Percentiles rank a stretch among this genome's conserved stretches.
These are phyloP conservation scores for Ischnus inquisitorius DNA, from an alignment of 2,888 invertebrate genomes.

Conservation along the genomic window DNA sequence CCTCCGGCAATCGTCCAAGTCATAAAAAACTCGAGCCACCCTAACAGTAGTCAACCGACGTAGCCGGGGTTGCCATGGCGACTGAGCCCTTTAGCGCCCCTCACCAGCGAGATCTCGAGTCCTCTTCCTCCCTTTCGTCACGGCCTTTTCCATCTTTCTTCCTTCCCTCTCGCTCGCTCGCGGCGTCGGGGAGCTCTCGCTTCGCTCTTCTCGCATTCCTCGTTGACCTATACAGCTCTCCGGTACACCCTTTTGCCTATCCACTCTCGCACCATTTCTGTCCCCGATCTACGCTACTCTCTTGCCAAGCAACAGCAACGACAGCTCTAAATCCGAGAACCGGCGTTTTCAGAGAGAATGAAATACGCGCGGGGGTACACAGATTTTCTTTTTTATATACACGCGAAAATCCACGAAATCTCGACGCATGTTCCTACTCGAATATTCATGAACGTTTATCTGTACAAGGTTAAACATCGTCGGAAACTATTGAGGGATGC, in stretches of 20 bases:
- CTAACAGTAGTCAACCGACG: constrained; percentile 75
- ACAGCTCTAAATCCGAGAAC: constrained; percentile 30
- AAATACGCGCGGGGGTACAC: constrained; percentile 29
- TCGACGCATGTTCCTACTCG: neutral
- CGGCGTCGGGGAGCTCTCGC: constrained; percentile 23
- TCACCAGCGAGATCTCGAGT: constrained; percentile 45
- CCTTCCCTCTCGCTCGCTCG: constrained; percentile 24
- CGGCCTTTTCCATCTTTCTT: constrained; percentile 53
- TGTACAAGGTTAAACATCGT: too few species aligned
- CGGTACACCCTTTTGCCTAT: constrained; percentile 71
- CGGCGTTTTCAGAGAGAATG: constrained; percentile 36
- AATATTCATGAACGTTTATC: too few species aligned
- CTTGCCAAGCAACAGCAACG: constrained; percentile 47
- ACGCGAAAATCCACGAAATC: neutral
- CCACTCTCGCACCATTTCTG: constrained; percentile 66
- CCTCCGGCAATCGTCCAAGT: constrained; percentile 80
- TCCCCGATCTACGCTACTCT: constrained; percentile 55
- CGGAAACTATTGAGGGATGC: too few species aligned
- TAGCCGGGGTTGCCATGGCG: constrained; percentile 81
- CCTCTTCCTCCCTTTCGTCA: constrained; percentile 66
- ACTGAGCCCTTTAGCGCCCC: constrained; percentile 79
- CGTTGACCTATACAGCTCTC: constrained; percentile 79
- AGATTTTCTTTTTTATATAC: constrained; percentile 20
- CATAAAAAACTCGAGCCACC: constrained; percentile 81
- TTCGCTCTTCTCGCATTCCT: constrained; percentile 69